Percentiles rank a stretch among this genome's conserved stretches.
phyloP scores from a whole-genome alignment of 2,113 vertebrate genomes.

The Noctilio leporinus region DNA sequence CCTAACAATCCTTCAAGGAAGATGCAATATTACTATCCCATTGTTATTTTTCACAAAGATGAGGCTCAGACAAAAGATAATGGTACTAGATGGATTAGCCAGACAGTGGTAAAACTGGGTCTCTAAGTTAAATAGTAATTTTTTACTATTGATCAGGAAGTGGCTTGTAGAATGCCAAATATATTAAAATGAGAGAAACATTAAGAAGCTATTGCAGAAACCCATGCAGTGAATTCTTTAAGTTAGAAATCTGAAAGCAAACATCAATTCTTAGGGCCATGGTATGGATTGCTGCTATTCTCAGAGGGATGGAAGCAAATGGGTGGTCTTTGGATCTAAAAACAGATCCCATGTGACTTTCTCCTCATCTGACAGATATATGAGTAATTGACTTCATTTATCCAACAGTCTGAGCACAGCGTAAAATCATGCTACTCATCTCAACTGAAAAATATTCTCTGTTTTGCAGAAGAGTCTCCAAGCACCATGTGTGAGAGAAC shows the following conservation, averaged over 20 bases:
- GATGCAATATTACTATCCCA: not conserved
- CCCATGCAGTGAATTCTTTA: not conserved
- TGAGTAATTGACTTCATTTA: conserved; percentile 78
- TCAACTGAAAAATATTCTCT: conserved; percentile 80
- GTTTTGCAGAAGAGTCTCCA: conserved; percentile 76
- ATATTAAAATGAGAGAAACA: not conserved
- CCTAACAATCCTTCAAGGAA: not conserved
- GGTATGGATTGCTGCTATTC: not conserved
- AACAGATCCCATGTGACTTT: conserved; percentile 75
- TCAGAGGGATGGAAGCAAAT: not conserved
- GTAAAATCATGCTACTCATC: conserved; percentile 81
- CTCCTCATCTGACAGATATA: conserved; percentile 78
- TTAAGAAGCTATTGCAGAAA: not conserved
- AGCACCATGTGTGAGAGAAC: conserved; percentile 81
- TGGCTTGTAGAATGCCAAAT: not conserved
- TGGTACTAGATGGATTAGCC: not conserved
- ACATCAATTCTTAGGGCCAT: not conserved
- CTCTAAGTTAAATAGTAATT: not conserved
- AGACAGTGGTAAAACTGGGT: not conserved
- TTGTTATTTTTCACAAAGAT: not conserved
- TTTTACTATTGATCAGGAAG: not conserved
- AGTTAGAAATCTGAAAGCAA: conserved; percentile 29
- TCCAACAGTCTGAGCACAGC: conserved; percentile 73
- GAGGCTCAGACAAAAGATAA: not conserved
- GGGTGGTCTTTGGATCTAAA: conserved; percentile 70